Percentiles rank a stretch among this genome's conserved stretches.
Conservation (phyloP, 2,797 vertebrate species). For the Mormyrops boulengeri region DNA sequence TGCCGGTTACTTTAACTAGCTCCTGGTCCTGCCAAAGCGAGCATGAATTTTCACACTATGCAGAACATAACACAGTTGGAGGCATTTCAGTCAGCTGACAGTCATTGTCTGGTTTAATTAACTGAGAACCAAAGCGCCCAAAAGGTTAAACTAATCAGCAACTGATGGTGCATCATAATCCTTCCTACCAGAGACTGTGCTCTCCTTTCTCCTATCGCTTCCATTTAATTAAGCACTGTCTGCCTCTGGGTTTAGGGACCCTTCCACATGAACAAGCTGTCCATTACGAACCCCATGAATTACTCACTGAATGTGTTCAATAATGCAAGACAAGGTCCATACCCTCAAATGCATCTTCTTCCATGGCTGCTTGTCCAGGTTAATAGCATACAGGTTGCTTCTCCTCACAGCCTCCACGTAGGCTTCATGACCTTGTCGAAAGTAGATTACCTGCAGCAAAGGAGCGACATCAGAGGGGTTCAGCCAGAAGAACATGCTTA, state of each 20-base stretch:
- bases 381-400: slow-evolving; percentile 78
- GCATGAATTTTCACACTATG: neutral
- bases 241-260: neutral
- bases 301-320: neutral
- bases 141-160: neutral
- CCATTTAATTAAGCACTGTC: neutral
- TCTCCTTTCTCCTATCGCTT: neutral
- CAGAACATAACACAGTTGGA: neutral
- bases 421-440: slow-evolving; percentile 92
- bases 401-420: slow-evolving; percentile 87
- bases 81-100: neutral
- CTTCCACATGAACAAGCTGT: neutral
- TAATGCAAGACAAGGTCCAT: slow-evolving; percentile 35
- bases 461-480: neutral
- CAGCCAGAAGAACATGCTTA: neutral
- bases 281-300: neutral
- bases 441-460: slow-evolving; percentile 83
- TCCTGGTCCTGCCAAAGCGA: slow-evolving; percentile 81
- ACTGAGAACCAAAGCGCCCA: neutral
- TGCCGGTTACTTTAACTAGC: slow-evolving; percentile 94
- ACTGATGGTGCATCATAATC: neutral
- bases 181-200: neutral
- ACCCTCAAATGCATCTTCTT: slow-evolving; percentile 88
- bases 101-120: neutral
- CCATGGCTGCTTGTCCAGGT: slow-evolving; percentile 89